These are phyloP conservation scores for Nothocercus julius DNA, from an alignment of 2,113 vertebrate genomes.

Conservation along the genomic window DNA sequence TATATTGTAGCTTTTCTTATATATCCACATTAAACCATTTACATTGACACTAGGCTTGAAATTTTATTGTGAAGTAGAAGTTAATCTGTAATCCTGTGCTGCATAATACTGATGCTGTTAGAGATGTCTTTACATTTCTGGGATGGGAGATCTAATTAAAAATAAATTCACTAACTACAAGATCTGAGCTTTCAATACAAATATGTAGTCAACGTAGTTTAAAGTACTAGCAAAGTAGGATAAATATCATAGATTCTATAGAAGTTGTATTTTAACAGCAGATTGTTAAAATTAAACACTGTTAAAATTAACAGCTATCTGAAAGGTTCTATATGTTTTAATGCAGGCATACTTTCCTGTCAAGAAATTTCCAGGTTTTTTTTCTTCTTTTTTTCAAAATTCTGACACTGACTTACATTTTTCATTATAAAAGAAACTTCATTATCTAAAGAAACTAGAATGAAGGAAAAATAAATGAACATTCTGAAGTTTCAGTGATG, in stretches of 20 bases:
- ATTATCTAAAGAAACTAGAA: not conserved
- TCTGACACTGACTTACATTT: not conserved
- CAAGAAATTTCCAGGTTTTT: not conserved
- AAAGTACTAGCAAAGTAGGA: not conserved
- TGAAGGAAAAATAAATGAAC: not conserved
- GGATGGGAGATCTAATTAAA: not conserved
- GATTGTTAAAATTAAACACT: not conserved
- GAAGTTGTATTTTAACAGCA: not conserved
- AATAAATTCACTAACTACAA: not conserved
- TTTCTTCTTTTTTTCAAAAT: not conserved
- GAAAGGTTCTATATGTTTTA: not conserved
- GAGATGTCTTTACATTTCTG: not conserved
- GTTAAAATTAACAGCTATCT: not conserved
- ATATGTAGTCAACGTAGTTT: not conserved
- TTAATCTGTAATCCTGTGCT: fast-evolving
- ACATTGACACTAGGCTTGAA: not conserved
- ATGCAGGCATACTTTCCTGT: not conserved
- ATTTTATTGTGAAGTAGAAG: not conserved
- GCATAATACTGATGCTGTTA: not conserved
- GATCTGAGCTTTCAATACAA: not conserved
- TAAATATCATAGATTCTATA: not conserved
- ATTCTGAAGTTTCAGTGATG: not conserved
- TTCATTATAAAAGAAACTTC: not conserved
- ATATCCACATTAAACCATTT: not conserved
- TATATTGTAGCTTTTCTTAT: not conserved